These are phyloP conservation scores for Drosophila mulleri DNA, from an alignment of 2,888 invertebrate genomes.

Conservation along the genomic window DNA sequence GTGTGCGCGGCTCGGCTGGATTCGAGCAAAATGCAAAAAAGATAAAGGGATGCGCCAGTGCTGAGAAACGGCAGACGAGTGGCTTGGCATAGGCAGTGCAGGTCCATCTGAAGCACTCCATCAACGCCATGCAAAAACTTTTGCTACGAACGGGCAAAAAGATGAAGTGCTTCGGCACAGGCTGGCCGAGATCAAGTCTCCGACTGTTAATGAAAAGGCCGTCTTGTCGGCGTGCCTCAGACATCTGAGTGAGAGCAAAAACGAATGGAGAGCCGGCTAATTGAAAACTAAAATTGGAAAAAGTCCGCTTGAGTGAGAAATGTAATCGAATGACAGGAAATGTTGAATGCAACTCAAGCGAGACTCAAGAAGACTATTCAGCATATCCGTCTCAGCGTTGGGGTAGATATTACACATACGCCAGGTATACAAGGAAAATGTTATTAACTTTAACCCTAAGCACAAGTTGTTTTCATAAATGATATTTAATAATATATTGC, in stretches of 20 bases:
- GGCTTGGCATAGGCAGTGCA: conserved; percentile 4
- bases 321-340: conserved; percentile 1
- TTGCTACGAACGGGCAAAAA: conserved; percentile 49
- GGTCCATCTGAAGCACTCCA: conserved; percentile 38
- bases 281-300: conserved; percentile 56
- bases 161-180: conserved; percentile 59
- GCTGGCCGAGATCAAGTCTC: conserved; percentile 36
- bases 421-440: not conserved
- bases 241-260: conserved; percentile 39
- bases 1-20: conserved; percentile 40
- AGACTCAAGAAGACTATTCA: not conserved
- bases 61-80: not conserved
- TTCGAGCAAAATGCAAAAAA: conserved; percentile 17
- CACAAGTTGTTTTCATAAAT: not conserved
- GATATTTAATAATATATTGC: too few species aligned
- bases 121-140: conserved; percentile 61
- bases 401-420: not conserved
- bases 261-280: conserved; percentile 51
- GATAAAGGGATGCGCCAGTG: conserved; percentile 27
- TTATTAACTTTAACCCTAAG: not conserved
- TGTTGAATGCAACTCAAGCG: conserved; percentile 1
- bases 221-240: conserved; percentile 43
- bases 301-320: conserved; percentile 15
- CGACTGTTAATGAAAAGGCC: conserved; percentile 64
- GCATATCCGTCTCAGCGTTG: not conserved